These are phyloP conservation scores for Melanerpes formicivorus DNA, from an alignment of 2,113 vertebrate genomes.

Conservation along the genomic window DNA sequence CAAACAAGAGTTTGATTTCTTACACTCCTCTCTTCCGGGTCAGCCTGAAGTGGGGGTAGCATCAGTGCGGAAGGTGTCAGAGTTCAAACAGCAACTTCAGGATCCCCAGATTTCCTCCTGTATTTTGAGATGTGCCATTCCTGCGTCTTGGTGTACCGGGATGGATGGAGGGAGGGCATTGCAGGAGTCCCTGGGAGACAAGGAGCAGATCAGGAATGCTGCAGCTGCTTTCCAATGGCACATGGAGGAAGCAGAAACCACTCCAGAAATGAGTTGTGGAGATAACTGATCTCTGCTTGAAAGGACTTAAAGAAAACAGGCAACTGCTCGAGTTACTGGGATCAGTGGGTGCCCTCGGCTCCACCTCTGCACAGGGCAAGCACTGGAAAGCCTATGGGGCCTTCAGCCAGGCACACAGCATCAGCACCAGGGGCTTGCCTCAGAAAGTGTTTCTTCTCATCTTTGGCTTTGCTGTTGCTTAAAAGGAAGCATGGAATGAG, in stretches of 20 bases:
- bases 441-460: neutral
- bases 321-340: neutral
- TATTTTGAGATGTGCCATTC: neutral
- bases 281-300: neutral
- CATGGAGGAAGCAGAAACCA: neutral
- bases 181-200: accelerated
- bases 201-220: neutral
- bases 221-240: neutral
- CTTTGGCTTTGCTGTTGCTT: neutral
- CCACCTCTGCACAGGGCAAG: accelerated
- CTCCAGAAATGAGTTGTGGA: neutral
- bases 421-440: neutral
- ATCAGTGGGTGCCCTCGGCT: neutral
- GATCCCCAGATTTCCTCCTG: neutral
- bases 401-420: neutral
- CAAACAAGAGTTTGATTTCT: neutral
- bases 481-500: neutral
- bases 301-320: neutral
- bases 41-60: neutral
- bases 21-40: accelerated
- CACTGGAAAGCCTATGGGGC: accelerated
- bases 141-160: neutral
- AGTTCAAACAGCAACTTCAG: neutral
- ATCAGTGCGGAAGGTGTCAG: neutral
- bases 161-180: accelerated